Evolutionary conservation across 2,113 vertebrate species (phyloP).

Genomic region (Cygnus atratus): DNA sequence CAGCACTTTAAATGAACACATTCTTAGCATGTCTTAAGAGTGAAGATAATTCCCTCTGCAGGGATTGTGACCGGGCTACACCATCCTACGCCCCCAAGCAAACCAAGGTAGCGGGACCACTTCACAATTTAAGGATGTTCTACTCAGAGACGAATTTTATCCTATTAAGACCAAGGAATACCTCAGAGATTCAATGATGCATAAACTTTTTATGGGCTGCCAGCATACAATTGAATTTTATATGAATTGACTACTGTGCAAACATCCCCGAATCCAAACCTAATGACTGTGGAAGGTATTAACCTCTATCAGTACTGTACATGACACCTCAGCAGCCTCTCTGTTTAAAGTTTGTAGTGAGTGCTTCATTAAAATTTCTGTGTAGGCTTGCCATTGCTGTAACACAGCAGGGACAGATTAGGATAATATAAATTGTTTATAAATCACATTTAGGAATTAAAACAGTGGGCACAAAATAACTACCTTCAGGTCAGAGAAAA

Average conservation of each 20-base stretch:
- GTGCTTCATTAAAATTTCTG: constrained; percentile 43
- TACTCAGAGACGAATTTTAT: neutral
- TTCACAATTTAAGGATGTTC: neutral
- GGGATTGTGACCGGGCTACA: rapidly evolving
- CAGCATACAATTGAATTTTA: constrained; percentile 16
- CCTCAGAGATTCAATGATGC: neutral
- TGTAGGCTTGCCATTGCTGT: neutral
- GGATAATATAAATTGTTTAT: constrained; percentile 14
- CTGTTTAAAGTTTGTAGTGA: constrained; percentile 21
- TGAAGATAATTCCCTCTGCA: neutral
- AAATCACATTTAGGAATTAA: constrained; percentile 47
- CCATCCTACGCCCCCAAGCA: neutral
- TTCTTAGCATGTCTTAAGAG: neutral
- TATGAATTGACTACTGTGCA: constrained; percentile 22
- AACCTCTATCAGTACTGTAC: constrained; percentile 14
- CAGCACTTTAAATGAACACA: neutral
- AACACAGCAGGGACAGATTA: constrained; percentile 27
- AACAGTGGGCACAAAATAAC: neutral
- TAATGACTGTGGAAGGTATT: constrained; percentile 16
- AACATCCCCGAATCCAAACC: constrained; percentile 3
- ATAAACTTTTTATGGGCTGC: neutral
- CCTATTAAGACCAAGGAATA: neutral
- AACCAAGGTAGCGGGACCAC: neutral
- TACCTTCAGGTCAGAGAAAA: constrained; percentile 25
- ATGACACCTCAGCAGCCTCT: neutral